A percentile compares a stretch with the other conserved stretches of the same genome.
Conservation (phyloP, 2,888 invertebrate genomes). For the Idaea biselata region DNA sequence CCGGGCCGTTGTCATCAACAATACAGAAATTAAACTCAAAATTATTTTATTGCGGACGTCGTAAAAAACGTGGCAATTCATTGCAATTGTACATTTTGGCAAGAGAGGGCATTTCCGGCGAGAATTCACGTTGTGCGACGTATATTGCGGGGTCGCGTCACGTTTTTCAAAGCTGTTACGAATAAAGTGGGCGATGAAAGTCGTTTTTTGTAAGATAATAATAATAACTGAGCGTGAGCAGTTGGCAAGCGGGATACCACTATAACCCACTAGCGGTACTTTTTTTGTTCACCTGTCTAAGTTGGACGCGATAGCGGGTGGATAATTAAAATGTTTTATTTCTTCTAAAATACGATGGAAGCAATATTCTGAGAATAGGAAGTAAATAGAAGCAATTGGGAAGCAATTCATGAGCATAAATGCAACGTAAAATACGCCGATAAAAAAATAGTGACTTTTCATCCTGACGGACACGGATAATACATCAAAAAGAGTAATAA, state of each 20-base stretch:
- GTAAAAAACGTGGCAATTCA: slow-evolving; percentile 3
- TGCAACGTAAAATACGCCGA: no score
- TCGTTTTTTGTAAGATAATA: slow-evolving; percentile 44
- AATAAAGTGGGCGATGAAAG: slow-evolving; percentile 24
- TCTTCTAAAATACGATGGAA: no score
- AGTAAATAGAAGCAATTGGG: no score
- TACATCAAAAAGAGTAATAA: no score
- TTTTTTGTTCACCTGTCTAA: slow-evolving; percentile 26
- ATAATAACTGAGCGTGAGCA: slow-evolving; percentile 62
- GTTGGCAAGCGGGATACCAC: slow-evolving; percentile 59
- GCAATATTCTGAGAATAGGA: no score
- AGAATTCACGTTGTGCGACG: slow-evolving; percentile 15
- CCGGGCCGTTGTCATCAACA: not conserved
- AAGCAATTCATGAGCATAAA: no score
- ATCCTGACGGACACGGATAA: no score
- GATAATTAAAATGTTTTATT: slow-evolving; percentile 1
- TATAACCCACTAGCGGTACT: slow-evolving; percentile 33
- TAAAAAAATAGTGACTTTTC: no score
- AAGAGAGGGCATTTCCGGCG: slow-evolving; percentile 12
- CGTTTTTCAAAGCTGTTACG: slow-evolving; percentile 19
- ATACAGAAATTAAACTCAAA: not conserved
- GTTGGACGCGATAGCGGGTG: slow-evolving; percentile 16
- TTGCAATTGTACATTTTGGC: slow-evolving; percentile 12
- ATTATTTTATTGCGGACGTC: slow-evolving; percentile 17
- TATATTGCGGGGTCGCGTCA: slow-evolving; percentile 10